Evolutionary conservation across 2,113 vertebrate species (phyloP).

Genomic region (Cebidichthys violaceus): DNA sequence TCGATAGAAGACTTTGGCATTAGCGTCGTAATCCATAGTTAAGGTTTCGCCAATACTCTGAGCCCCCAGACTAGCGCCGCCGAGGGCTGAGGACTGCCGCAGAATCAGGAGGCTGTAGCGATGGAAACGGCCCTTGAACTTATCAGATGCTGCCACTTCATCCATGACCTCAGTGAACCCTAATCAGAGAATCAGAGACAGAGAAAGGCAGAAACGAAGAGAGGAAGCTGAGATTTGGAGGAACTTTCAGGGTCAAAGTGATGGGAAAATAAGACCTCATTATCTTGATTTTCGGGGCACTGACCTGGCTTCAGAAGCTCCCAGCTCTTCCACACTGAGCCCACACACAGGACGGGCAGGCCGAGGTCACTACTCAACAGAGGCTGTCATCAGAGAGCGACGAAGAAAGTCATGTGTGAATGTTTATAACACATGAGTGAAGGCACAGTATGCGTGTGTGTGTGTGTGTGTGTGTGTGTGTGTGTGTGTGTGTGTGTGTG

Average conservation of each 20-base stretch:
- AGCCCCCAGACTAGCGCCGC: slow-evolving; percentile 89
- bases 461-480: too few species aligned
- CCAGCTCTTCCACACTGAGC: slow-evolving; percentile 97
- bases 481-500: not conserved
- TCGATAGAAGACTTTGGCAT: slow-evolving; percentile 86
- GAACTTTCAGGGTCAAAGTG: not conserved
- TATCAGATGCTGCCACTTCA: slow-evolving; percentile 60
- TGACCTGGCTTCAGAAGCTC: slow-evolving; percentile 87
- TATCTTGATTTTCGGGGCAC: slow-evolving; percentile 25
- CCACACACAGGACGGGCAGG: slow-evolving; percentile 93
- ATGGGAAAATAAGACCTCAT: fast-evolving
- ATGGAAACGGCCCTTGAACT: slow-evolving; percentile 73
- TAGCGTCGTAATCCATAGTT: slow-evolving; percentile 83
- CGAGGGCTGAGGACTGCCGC: slow-evolving; percentile 87
- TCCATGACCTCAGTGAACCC: slow-evolving; percentile 87
- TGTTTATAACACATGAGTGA: not conserved
- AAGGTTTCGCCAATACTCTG: slow-evolving; percentile 73
- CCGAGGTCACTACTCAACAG: slow-evolving; percentile 85
- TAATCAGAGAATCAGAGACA: slow-evolving; percentile 44
- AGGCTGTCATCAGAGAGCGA: slow-evolving; percentile 69
- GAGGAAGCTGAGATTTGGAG: not conserved
- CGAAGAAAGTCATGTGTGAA: not conserved
- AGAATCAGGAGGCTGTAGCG: slow-evolving; percentile 89
- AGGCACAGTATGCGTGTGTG: not conserved
- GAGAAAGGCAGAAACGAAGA: not conserved